Evolutionary conservation across 2,113 vertebrate genomes (phyloP).

Genomic region (Ardeotis arabs): DNA sequence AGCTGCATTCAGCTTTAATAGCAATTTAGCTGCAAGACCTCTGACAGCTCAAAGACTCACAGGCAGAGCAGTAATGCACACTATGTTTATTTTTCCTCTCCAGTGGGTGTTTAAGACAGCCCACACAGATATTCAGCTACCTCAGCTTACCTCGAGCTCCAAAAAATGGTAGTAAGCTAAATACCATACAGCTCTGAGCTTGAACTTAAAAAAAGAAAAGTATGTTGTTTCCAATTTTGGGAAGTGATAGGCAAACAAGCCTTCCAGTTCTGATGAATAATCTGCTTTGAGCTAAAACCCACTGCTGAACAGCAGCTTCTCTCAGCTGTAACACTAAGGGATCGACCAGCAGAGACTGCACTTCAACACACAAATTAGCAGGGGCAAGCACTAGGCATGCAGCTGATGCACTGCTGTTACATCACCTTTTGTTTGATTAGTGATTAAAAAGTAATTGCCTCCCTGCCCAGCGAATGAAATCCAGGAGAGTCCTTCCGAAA

Average conservation of each 20-base stretch:
- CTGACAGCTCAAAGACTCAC: neutral
- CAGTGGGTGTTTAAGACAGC: neutral
- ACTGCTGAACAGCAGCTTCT: neutral
- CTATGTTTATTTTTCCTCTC: neutral
- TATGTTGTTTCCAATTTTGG: neutral
- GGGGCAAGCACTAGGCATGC: neutral
- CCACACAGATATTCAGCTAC: neutral
- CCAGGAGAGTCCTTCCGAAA: neutral
- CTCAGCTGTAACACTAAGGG: neutral
- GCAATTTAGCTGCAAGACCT: neutral
- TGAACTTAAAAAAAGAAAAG: neutral
- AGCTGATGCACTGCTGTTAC: neutral
- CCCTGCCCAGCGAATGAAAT: neutral
- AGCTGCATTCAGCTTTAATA: neutral
- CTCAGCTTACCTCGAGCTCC: neutral
- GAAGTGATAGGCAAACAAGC: neutral
- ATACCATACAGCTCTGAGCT: neutral
- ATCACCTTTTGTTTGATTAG: constrained; percentile 11
- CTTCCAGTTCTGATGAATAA: neutral
- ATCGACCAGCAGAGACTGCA: neutral
- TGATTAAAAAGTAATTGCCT: neutral
- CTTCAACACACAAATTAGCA: neutral
- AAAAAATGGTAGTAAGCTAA: neutral
- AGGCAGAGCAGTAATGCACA: neutral
- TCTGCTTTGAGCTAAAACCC: neutral